Evolutionary conservation across 2,113 vertebrate genomes (phyloP), one percentile per base, ranked within the genome.

Genomic region (Edolisoma coerulescens): DNA sequence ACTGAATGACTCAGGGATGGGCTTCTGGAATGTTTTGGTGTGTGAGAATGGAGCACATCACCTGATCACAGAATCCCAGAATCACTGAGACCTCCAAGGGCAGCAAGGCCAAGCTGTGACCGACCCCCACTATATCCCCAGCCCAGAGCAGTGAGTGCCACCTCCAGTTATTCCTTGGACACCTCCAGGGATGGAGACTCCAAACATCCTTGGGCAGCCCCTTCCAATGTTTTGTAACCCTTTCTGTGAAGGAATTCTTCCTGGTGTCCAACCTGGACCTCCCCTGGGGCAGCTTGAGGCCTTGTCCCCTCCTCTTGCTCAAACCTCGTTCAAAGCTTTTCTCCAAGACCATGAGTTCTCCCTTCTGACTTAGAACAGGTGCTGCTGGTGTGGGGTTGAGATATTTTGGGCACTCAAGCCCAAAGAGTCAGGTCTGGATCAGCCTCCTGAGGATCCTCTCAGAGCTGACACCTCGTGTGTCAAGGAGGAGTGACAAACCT

Each of bases 71-170:
- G 49, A 42, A 41, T 5, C 52, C 20, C 44, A 35, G 52, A 42
- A 26, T 35, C 52, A 14, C 35, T 32, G 61, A 50, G 24, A 21
- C n/a, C 49, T 49, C n/a, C 57, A 56, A 45, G 42, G 44, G 13
- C 68, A 88, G 33, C 1, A 0, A 57, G 37, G 16, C 32, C 32
- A 81, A 3, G 4, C 37, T 11, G 22, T 56, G 57, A 0, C 57
- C 0, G 0, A 18, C 21, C 24, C 41, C 41, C 16, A 9, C 56
- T 3, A 4, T 73, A 44, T 18, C 69, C 2, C n/a, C n/a, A 60
- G 28, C 39, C 4, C 39, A 47, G 69, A n/a, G 39, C 39, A 10
- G 60, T 19, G n/a, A 61, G 61, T 11, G 78, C 47, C 45, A 60
- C 20, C 5, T 26, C 69, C 39, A 53, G 33, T 4, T 9, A 2